These are phyloP conservation scores for Mesorhabditis spiculigera DNA, from an alignment of 2,888 invertebrate genomes.

Conservation along the genomic window DNA sequence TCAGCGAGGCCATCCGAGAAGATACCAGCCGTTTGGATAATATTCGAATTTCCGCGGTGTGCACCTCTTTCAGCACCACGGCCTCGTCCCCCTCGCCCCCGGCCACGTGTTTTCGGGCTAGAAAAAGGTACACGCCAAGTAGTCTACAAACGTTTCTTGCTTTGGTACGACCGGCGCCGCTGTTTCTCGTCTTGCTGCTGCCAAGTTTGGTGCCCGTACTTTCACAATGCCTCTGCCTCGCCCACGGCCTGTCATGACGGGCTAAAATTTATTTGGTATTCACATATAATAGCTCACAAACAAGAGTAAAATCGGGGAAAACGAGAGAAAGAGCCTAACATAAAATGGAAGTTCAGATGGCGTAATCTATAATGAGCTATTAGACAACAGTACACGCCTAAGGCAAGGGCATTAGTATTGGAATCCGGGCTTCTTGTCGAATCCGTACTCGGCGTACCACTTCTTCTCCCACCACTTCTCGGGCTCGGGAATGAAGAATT, in stretches of 20 bases:
- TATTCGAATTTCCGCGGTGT: not conserved
- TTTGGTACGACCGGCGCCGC: too few species aligned
- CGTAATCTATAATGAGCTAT: not conserved
- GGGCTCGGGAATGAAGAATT: conserved; percentile 77
- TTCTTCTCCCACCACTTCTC: conserved; percentile 62
- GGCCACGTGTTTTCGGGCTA: not conserved
- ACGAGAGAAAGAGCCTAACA: too few species aligned
- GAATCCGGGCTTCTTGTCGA: conserved; percentile 52
- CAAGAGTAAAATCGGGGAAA: not conserved
- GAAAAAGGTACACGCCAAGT: not conserved
- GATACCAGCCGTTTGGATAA: not conserved
- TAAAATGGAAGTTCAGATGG: too few species aligned
- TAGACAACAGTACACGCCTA: not conserved
- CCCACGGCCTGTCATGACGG: not conserved
- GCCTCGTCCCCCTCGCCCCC: not conserved
- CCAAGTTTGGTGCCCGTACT: not conserved
- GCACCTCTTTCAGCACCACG: not conserved
- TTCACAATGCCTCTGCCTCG: not conserved
- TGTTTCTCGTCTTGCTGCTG: not conserved
- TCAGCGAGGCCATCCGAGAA: not conserved
- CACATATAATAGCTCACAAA: not conserved
- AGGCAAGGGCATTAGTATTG: conserved; percentile 17
- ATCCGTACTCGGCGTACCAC: conserved; percentile 57
- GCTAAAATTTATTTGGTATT: not conserved
- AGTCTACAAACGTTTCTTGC: not conserved